Evolutionary conservation across 2,888 invertebrate genomes (phyloP), one percentile per base, ranked within the genome.

Genomic region (Cabera pusaria): DNA sequence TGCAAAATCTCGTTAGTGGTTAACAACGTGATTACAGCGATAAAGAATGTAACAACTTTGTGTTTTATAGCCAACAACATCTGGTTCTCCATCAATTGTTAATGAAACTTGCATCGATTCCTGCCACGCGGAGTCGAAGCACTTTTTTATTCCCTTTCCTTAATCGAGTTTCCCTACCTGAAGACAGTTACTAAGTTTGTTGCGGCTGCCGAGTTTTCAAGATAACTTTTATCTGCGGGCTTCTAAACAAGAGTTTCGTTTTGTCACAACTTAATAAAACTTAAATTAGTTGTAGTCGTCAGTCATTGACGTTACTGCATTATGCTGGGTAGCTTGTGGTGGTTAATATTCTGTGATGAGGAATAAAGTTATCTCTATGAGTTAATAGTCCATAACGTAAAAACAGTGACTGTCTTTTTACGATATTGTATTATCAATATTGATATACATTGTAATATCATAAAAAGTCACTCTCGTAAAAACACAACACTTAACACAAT

Each of bases 121-220:
- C 32, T 29, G 19, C 23, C 9, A 22, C 33, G 21, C 28, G 26
- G 22, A 20, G 20, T 4, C 20, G 33, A 33, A 21, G 34, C 41
- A 26, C 80, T 76, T 79, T 81, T 81, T 75, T 72, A 65, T 59
- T 35, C 25, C 61, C 71, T n/a, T 69, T 57, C 42, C 70, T 74
- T 81, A 80, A 81, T 78, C 72, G 76, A 80, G 74, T 79, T 83
- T 77, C 53, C 64, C 72, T 56, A 80, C 79, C 80, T 77, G 76
- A 71, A 77, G 74, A 76, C 76, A 70, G 77, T 76, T 63, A 60
- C 56, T 54, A 79, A 81, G 74, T 83, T 81, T 72, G 79, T 74
- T 72, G 76, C 58, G 72, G 77, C 55, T 54, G 56, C 54, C 54
- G 66, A 76, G 67, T 73, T 74, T 66, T 59, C 65, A 61, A 67